These are phyloP conservation scores for Neoniphon sammara DNA, from an alignment of 2,797 vertebrate species.

Conservation along the genomic window DNA sequence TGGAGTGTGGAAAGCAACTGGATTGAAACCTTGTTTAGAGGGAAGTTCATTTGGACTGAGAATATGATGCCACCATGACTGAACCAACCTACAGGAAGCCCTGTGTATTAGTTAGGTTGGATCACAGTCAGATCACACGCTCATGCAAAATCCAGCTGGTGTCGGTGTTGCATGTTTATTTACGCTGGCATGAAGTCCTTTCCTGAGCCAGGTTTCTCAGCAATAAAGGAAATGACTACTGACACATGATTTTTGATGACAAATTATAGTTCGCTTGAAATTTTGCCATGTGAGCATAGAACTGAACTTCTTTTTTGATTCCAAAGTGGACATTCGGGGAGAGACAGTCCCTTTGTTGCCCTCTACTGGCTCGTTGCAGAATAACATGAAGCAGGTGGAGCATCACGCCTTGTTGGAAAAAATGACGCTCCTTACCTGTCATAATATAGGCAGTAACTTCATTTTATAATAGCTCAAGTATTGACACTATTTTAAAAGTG, in stretches of 20 bases:
- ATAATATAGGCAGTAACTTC: constrained; percentile 23
- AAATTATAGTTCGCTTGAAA: neutral
- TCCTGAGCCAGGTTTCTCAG: too few relatives aligned
- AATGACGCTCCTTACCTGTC: constrained; percentile 28
- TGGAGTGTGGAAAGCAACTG: too few relatives aligned
- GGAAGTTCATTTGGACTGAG: too few relatives aligned
- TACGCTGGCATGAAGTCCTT: too few relatives aligned
- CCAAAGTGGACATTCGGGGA: neutral
- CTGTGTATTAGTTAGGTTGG: too few relatives aligned
- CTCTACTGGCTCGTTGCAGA: neutral
- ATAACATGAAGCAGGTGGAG: constrained; percentile 31
- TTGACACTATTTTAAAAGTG: constrained; percentile 37
- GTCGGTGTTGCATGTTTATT: too few relatives aligned
- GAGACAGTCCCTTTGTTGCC: constrained; percentile 1
- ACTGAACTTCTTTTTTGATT: constrained; percentile 1
- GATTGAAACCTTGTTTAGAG: too few relatives aligned
- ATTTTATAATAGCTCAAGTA: constrained; percentile 27
- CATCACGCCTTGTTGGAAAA: neutral
- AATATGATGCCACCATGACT: too few relatives aligned
- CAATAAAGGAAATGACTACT: neutral
- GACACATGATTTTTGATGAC: constrained; percentile 12
- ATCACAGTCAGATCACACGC: neutral
- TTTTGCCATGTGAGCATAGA: neutral
- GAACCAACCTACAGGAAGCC: too few relatives aligned
- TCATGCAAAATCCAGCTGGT: neutral